Evolutionary conservation across 2,113 vertebrate genomes (phyloP), one percentile per base, ranked within the genome.

Genomic region (Urocolius indicus): DNA sequence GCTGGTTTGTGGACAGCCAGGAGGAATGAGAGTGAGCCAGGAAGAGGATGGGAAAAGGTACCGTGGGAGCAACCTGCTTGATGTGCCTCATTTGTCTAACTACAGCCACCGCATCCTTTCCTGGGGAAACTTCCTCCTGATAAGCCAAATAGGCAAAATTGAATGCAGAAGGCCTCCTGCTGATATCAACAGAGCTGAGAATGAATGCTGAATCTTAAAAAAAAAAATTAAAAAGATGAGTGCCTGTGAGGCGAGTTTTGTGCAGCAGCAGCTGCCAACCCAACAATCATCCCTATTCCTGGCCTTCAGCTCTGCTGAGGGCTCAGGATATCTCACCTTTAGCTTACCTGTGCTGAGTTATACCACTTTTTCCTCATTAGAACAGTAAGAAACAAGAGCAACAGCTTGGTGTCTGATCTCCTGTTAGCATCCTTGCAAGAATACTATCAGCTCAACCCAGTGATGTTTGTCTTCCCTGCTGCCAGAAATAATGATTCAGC

Each of bases 1-100:
- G 29, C 80, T 96, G 92, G 61, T 92, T 86, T 94, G 91, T 9
- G 30, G 89, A 67, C 73, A 94, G 91, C 76, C 89, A 74, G 89
- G 51, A 94, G 73, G 61, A 57, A 93, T 3, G 6, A 72, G 62
- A 87, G 41, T 22, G 43, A 88, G 18, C 94, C 45, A 27, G 62
- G 34, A 94, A 93, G 72, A 85, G 34, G 72, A 81, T 72, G 32
- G 59, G 69, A 77, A 90, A 92, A 80, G 32, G 26, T 90, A 73
- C 48, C 5, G 1, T 0, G 2, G 65, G 83, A 89, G 32, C 73
- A 92, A 74, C 76, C 59, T 87, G 61, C 16, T 78, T 78, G 51
- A 81, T 67, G 57, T 63, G 26, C 16, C 80, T 95, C 36, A 32
- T 92, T 90, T 76, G n/a, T 80, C 83, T 92, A 71, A 92, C 46